phyloP scores from a whole-genome alignment of 1,140 invertebrate species.

The Frieseomelitta varia region DNA sequence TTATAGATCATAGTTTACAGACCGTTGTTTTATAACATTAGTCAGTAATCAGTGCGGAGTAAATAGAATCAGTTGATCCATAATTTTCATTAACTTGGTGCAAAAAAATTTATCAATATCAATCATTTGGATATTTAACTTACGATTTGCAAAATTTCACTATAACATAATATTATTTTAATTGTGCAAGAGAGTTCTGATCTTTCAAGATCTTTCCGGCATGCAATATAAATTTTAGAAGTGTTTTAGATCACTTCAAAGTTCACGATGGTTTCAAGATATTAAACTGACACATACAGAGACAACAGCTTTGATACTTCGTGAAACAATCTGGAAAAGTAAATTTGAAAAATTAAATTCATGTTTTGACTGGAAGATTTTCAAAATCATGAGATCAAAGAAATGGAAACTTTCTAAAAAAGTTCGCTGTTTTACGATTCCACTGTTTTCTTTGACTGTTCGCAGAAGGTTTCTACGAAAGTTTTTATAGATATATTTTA shows the following conservation, averaged over 20 bases:
- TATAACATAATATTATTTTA: background rate
- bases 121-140: background rate
- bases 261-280: background rate
- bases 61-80: background rate
- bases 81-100: background rate
- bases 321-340: background rate
- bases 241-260: background rate
- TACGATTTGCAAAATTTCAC: background rate
- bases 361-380: background rate
- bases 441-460: background rate
- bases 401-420: background rate
- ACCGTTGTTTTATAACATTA: background rate
- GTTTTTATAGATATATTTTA: background rate
- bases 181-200: background rate
- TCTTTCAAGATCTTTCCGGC: background rate
- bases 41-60: background rate
- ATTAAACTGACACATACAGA: background rate
- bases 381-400: background rate
- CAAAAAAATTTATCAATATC: background rate
- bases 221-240: background rate
- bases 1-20: background rate
- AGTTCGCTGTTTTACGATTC: background rate
- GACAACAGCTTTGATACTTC: background rate
- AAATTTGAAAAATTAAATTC: background rate
- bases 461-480: background rate